Base-by-base conservation (phyloP, 1,140 invertebrate genomes). In the Cecropterus lyciades region DNA sequence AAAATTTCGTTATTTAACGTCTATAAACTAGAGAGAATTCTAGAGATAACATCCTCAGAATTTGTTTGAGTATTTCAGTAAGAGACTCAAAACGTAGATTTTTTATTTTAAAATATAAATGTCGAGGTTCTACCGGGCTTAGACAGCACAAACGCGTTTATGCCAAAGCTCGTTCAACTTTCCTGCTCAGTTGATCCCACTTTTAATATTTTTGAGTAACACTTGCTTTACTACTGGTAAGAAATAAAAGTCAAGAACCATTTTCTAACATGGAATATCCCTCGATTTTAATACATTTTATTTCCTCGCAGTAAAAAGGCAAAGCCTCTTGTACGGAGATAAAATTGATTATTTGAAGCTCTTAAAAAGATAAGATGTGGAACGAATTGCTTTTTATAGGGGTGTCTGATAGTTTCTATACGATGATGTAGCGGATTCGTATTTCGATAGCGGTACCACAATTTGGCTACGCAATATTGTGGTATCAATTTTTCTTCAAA, bases 401-500 rank as follows among this genome's bases (percentile, higher is more conserved):
- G 69, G 48, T 69, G 67, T 69, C 65, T 65, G 65, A 77, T 81
- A 77, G 77, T 81, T 79, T 73, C 48, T 55, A 49, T 68, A 48
- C 53, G 71, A 79, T 82, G 79, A 82, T 72, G 70, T 66, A 55
- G 73, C 79, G 64, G 72, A 56, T 67, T 67, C 65, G 63, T 48
- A 57, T 67, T 64, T 67, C 42, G 69, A 42, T 49, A 40, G 30
- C 10, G 15, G 0, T 40, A 62, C 46, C 30, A 24, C 17, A 16
- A 13, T 24, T 3, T 9, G n/a, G 56, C 15, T 24, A 33, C 13
- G 17, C 30, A 4, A 16, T 8, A 49, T 11, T 17, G 14, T 15
- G 45, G 7, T n/a, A 8, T 49, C 27, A n/a, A 16, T 27, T 20
- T 49, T 13, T 24, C 40, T n/a, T n/a, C n/a, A n/a, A 2, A 1